Evolutionary conservation across 2,113 vertebrate genomes (phyloP).

Genomic region (Etheostoma spectabile): DNA sequence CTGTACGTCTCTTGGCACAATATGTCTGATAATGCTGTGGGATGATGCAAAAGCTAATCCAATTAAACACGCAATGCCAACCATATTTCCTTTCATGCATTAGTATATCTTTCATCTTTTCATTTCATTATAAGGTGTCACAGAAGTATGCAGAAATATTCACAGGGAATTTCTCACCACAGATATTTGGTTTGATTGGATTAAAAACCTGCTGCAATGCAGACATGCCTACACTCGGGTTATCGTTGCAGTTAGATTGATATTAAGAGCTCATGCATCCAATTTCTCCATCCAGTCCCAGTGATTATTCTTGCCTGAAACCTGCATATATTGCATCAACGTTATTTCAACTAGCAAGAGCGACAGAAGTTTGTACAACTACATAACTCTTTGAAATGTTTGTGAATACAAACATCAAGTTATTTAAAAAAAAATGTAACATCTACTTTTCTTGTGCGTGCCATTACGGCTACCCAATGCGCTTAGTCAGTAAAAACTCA

Average conservation of each 20-base stretch:
- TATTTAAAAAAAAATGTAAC: background rate
- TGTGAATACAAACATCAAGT: background rate
- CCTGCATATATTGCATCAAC: slow-evolving; percentile 3
- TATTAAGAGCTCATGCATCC: background rate
- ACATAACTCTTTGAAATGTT: background rate
- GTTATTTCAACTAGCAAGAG: background rate
- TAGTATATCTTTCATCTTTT: background rate
- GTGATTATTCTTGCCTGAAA: slow-evolving; percentile 5
- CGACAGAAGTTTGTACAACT: background rate
- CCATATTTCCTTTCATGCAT: slow-evolving; percentile 11
- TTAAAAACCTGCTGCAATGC: background rate
- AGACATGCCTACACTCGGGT: background rate
- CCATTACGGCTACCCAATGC: no score
- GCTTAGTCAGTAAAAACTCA: background rate
- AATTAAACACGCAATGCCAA: slow-evolving; percentile 9
- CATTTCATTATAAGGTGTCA: background rate
- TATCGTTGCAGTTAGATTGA: background rate
- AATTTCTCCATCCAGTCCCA: background rate
- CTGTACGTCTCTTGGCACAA: background rate
- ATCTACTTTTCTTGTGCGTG: no score
- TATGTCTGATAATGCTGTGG: background rate
- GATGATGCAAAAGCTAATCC: background rate
- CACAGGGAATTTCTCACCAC: background rate
- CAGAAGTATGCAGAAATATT: background rate
- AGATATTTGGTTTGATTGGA: background rate